These are phyloP conservation scores for Aradus depressus DNA, from an alignment of 2,888 invertebrate genomes.

Conservation along the genomic window DNA sequence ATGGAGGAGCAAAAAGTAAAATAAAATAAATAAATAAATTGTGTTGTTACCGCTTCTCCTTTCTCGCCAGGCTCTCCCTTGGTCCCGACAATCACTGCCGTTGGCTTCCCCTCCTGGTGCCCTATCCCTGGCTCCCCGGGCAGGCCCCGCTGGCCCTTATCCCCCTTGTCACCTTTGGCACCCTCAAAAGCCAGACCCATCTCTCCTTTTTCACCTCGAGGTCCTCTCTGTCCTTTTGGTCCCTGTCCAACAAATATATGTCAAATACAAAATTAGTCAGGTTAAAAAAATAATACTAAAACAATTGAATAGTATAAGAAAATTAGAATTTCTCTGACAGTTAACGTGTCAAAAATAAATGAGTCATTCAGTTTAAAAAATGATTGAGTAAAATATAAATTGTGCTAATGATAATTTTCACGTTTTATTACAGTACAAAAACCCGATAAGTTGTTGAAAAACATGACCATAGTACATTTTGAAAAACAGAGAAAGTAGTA, in stretches of 20 bases:
- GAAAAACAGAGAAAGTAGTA: too few relatives aligned
- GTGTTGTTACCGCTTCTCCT: conserved; percentile 30
- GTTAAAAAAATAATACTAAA: background rate
- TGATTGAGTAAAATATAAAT: too few relatives aligned
- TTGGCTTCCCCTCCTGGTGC: conserved; percentile 52
- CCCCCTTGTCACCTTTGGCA: conserved; percentile 50
- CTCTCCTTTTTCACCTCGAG: conserved; percentile 54
- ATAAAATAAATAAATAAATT: too few relatives aligned
- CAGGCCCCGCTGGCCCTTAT: conserved; percentile 58
- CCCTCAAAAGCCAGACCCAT: conserved; percentile 41
- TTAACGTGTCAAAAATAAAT: background rate
- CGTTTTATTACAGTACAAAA: too few relatives aligned
- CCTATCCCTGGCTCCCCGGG: conserved; percentile 47
- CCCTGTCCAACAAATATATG: conserved; percentile 44
- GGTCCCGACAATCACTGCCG: conserved; percentile 46
- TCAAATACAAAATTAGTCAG: too few relatives aligned
- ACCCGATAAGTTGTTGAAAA: too few relatives aligned
- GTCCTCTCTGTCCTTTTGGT: conserved; percentile 53
- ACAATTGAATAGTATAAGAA: background rate
- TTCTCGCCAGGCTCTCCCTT: conserved; percentile 32
- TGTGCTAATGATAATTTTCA: too few relatives aligned
- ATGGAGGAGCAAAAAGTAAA: too few relatives aligned
- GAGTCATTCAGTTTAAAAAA: too few relatives aligned
- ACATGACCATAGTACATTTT: too few relatives aligned
- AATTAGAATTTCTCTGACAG: background rate